These are phyloP conservation scores for Lasioglossum pauxillum DNA, from an alignment of 2,888 invertebrate species.

Conservation along the genomic window DNA sequence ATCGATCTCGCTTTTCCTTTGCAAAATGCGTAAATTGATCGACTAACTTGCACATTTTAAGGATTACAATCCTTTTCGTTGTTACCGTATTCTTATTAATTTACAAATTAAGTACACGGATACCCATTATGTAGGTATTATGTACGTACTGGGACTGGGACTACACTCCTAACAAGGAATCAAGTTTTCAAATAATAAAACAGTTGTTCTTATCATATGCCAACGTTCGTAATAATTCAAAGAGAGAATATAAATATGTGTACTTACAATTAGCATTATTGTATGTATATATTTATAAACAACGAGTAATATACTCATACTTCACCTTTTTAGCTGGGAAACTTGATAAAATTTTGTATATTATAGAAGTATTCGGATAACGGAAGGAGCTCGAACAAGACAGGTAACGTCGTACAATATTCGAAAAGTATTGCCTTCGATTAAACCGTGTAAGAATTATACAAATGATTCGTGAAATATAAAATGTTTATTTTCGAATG, in stretches of 20 bases:
- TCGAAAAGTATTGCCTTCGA: not conserved
- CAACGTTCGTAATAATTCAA: not conserved
- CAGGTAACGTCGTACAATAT: not conserved
- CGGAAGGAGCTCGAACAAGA: not conserved
- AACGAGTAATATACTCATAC: not conserved
- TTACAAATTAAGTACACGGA: not conserved
- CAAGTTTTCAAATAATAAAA: not conserved
- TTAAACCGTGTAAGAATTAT: slow-evolving; percentile 6
- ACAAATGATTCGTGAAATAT: slow-evolving; percentile 50
- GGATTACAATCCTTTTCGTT: not conserved
- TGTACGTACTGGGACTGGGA: not conserved
- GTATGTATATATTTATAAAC: not conserved
- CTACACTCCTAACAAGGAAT: not conserved
- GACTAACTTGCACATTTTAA: not conserved
- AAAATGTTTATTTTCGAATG: slow-evolving; percentile 59
- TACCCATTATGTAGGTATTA: not conserved
- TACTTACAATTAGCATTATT: not conserved
- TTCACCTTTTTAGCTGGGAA: not conserved
- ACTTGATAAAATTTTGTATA: not conserved
- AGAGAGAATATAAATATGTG: not conserved
- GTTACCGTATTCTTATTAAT: not conserved
- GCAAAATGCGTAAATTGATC: not conserved
- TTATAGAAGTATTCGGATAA: not conserved
- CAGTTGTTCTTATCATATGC: not conserved
- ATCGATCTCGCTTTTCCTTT: slow-evolving; percentile 25